Evolutionary conservation across 1,140 invertebrate genomes (phyloP), one percentile per base, ranked within the genome.

Genomic region (Zaprionus africanus): DNA sequence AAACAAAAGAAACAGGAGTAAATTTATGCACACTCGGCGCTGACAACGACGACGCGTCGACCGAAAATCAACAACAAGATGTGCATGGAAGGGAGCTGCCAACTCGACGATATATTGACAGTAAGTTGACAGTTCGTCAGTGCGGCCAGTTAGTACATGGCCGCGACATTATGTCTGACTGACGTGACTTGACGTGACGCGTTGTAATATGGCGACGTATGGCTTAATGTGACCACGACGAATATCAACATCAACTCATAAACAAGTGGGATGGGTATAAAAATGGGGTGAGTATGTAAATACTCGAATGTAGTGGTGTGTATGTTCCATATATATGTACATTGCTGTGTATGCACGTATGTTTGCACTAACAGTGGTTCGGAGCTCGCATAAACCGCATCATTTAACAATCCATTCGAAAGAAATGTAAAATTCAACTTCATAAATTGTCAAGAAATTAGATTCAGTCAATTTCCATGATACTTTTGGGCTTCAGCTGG

Each of bases 101-200:
- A 70, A 54, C 70, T 64, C 49, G 58, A 58, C 56, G 65, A 81
- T 71, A 81, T 85, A 85, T 85, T 85, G 82, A 85, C 82, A 85
- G 67, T 85, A 78, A 85, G 82, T 83, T 85, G 82, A 85, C 82
- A 85, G 76, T 84, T 85, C 78, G 78, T 85, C 82, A 85, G 54
- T 73, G 79, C 43, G 63, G 81, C 58, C 80, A 65, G 53, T 59
- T 67, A 72, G 61, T 19, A 72, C 63, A 84, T 77, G 38, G 62
- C 62, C 80, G 74, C 79, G 73, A 79, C 78, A 56, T 77, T 71
- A 68, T 82, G 68, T 64, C 76, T 76, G 60, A 76, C 67, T 54
- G 65, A 76, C 61, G 77, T 61, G 60, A 76, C 62, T 75, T 80
- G 65, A 70, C 78, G 71, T 78, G 78, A 75, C 51, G 76, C 79